phyloP scores from a whole-genome alignment of 2,888 invertebrate genomes.

The Orthosia gracilis region DNA sequence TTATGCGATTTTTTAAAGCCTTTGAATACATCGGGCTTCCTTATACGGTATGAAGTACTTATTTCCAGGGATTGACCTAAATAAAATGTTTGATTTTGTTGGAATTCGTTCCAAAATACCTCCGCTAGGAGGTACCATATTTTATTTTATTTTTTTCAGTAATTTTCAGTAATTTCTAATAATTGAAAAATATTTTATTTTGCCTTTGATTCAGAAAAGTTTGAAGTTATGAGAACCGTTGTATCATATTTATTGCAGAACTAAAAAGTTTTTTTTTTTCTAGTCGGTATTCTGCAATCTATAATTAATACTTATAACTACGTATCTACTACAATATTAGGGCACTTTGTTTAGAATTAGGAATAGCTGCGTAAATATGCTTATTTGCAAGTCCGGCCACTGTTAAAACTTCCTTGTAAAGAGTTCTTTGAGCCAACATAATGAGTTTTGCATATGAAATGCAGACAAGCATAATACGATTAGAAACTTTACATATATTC shows the following conservation, averaged over 20 bases:
- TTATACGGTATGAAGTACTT: neutral
- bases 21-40: neutral
- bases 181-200: too few species aligned
- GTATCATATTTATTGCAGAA: neutral
- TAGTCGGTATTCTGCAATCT: too few species aligned
- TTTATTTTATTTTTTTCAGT: too few species aligned
- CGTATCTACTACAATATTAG: neutral
- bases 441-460: slow-evolving; percentile 51
- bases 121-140: too few species aligned
- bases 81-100: neutral
- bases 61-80: neutral
- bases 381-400: slow-evolving; percentile 2
- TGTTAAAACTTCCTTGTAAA: slow-evolving; percentile 2
- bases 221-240: neutral
- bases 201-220: too few species aligned
- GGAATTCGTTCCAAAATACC: too few species aligned
- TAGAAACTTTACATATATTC: slow-evolving; percentile 49
- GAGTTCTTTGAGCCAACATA: slow-evolving; percentile 30
- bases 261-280: neutral
- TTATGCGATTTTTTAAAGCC: neutral
- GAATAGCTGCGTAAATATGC: neutral
- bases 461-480: slow-evolving; percentile 41
- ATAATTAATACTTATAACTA: too few species aligned
- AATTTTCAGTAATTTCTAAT: too few species aligned
- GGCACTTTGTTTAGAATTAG: neutral